phyloP scores from a whole-genome alignment of 2,113 vertebrate genomes.

The Girardinichthys multiradiatus region DNA sequence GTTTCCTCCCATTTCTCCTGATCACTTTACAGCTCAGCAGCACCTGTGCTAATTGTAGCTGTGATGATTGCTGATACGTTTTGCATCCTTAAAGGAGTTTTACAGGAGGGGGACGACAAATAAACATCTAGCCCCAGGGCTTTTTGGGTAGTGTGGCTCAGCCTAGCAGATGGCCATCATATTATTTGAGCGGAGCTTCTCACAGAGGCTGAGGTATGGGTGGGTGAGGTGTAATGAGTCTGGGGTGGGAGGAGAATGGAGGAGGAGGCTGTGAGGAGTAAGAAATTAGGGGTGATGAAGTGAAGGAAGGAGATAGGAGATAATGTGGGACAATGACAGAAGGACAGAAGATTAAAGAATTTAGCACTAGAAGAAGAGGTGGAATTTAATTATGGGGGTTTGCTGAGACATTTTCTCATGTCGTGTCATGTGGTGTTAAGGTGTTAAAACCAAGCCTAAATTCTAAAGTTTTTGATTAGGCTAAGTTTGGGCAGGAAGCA shows the following conservation, averaged over 20 bases:
- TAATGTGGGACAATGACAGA: neutral
- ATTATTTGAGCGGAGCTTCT: slow-evolving; percentile 72
- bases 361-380: neutral
- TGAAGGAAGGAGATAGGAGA: slow-evolving; percentile 7
- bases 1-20: slow-evolving; percentile 78
- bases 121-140: slow-evolving; percentile 77
- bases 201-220: slow-evolving; percentile 59
- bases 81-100: slow-evolving; percentile 78
- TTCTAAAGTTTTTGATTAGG: too few relatives aligned
- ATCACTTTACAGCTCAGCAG: slow-evolving; percentile 77
- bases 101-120: slow-evolving; percentile 64
- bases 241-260: slow-evolving; percentile 51
- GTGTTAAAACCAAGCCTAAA: too few relatives aligned
- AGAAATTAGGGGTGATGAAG: slow-evolving; percentile 6
- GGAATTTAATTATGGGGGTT: too few relatives aligned
- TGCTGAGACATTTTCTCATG: too few relatives aligned
- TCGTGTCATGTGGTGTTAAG: too few relatives aligned
- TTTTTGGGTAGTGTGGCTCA: slow-evolving; percentile 73
- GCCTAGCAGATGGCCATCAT: slow-evolving; percentile 81
- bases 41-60: slow-evolving; percentile 79
- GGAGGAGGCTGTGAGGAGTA: slow-evolving; percentile 26
- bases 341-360: neutral
- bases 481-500: too few relatives aligned
- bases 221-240: slow-evolving; percentile 74
- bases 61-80: slow-evolving; percentile 75